Conservation (phyloP, 1,140 invertebrate species). For the Drosophila parvula region DNA sequence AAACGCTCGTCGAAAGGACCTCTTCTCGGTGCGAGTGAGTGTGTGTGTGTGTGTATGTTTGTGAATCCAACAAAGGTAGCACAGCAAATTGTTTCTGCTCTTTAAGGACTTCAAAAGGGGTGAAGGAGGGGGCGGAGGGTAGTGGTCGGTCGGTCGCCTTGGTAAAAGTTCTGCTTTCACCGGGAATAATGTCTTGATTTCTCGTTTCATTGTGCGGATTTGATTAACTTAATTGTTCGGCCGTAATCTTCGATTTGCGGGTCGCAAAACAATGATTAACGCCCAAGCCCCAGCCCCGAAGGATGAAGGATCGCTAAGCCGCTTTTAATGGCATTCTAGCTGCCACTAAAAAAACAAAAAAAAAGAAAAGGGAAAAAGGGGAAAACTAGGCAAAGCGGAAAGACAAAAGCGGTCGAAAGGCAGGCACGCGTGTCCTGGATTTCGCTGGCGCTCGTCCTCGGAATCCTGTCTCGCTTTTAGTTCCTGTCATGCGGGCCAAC, state of each 20-base stretch:
- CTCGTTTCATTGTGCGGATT: conserved; percentile 60
- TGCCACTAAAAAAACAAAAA: conserved; percentile 26
- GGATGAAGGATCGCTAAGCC: conserved; percentile 64
- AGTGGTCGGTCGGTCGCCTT: conserved; percentile 12
- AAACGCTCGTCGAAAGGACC: conserved; percentile 64
- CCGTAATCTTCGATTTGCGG: conserved; percentile 54
- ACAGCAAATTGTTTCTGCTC: conserved; percentile 66
- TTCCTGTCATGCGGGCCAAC: conserved; percentile 42
- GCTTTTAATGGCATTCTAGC: conserved; percentile 71
- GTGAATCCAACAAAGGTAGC: conserved; percentile 56
- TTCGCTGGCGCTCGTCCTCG: conserved; percentile 18
- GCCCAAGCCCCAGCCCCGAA: conserved; percentile 22
- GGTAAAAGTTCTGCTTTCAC: conserved; percentile 38
- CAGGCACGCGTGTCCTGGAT: conserved; percentile 41
- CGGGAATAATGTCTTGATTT: conserved; percentile 71
- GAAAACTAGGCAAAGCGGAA: conserved; percentile 32
- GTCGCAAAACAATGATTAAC: conserved; percentile 76
- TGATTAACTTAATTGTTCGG: conserved; percentile 80
- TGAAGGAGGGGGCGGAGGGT: not conserved
- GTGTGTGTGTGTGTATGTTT: not conserved
- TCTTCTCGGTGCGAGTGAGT: not conserved
- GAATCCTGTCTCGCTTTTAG: conserved; percentile 26
- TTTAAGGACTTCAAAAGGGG: conserved; percentile 54
- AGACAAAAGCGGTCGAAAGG: conserved; percentile 35
- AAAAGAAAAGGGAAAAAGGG: conserved; percentile 18